phyloP scores from a whole-genome alignment of 2,113 vertebrate species.

The Leiothrix lutea region DNA sequence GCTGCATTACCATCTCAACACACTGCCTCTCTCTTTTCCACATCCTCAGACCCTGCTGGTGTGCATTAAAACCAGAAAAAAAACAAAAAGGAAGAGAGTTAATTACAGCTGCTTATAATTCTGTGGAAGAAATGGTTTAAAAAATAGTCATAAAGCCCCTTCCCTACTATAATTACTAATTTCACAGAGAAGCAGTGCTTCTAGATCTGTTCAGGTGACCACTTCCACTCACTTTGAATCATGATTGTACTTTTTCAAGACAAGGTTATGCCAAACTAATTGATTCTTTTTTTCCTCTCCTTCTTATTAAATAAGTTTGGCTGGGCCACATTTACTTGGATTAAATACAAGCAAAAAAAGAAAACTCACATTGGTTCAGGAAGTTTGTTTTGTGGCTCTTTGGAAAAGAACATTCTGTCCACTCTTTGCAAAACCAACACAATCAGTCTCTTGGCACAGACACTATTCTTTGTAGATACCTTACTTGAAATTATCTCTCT shows the following conservation, averaged over 20 bases:
- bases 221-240: not conserved
- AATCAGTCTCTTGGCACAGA: slow-evolving; percentile 19
- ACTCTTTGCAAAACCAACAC: slow-evolving; percentile 2
- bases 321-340: not conserved
- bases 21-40: not conserved
- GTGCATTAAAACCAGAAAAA: not conserved
- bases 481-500: slow-evolving; percentile 12
- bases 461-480: not conserved
- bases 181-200: not conserved
- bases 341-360: not conserved
- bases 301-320: not conserved
- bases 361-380: slow-evolving; percentile 13
- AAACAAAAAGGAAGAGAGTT: not conserved
- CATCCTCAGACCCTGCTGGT: not conserved
- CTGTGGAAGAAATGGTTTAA: not conserved
- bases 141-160: fast-evolving
- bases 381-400: slow-evolving; percentile 47
- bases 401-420: slow-evolving; percentile 34
- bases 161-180: not conserved
- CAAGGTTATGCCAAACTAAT: not conserved
- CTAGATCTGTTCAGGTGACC: not conserved
- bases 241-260: not conserved
- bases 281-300: not conserved
- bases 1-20: not conserved
- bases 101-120: not conserved